Evolutionary conservation across 1,140 invertebrate genomes (phyloP), one percentile per base, ranked within the genome.

Genomic region (Euura saliciscinereae): DNA sequence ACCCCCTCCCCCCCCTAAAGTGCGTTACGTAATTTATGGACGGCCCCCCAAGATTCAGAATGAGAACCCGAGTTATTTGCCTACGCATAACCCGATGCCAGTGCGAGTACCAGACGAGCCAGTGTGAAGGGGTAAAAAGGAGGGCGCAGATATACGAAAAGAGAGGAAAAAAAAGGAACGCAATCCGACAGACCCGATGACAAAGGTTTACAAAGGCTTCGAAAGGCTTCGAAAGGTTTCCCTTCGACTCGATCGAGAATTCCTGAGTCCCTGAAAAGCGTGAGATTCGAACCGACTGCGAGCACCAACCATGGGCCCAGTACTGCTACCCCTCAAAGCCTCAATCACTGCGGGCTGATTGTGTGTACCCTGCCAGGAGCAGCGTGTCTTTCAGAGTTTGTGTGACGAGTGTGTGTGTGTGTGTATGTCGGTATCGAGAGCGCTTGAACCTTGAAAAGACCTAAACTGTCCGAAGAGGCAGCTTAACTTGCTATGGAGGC

Each of bases 331-430:
- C 76, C 79, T 82, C 74, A 82, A 82, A 80, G 79, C 79, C 77
- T 82, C 81, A 82, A 82, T 82, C 80, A 83, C 80, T 82, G 80
- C 79, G 79, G 80, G 80, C 76, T 80, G 80, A 83, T 83, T 83
- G 80, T 83, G 75, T 75, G 77, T 80, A 78, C 80, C 78, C 79
- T 59, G 13, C 51, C 51, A 8, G 6, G 10, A 59, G 51, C 51
- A 11, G 6, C 51, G 51, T 59, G 51, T 59, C 28, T 28, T 28
- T 28, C 28, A 59, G 5, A 59, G 51, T 59, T n/a, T n/a, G 8
- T 59, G 51, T 3, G 51, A 28, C 51, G 13, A 4, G 75, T 75
- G 66, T 8, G 28, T 10, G 8, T 67, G 66, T 67, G 3, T 4
- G 28, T 42, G 66, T 10, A 67, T 8, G n/a, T 10, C 10, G 66